Percentiles rank a stretch among this genome's conserved stretches.
These are phyloP conservation scores for Oceanites oceanicus DNA, from an alignment of 2,113 vertebrate genomes.

Conservation along the genomic window DNA sequence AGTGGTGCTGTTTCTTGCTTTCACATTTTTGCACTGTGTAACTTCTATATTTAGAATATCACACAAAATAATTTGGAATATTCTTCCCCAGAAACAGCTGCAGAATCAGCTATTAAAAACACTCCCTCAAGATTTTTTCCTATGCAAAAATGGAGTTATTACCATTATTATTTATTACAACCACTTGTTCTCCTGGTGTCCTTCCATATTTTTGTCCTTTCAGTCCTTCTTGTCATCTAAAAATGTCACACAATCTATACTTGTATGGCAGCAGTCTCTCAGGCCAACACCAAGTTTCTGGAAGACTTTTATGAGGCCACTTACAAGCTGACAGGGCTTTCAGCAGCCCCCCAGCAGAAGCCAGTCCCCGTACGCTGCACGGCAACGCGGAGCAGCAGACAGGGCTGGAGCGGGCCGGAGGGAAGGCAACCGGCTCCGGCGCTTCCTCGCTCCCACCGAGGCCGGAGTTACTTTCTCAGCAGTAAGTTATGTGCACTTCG, in stretches of 20 bases:
- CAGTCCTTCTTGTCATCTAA: not conserved
- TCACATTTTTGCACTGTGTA: not conserved
- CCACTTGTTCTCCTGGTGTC: not conserved
- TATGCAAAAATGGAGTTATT: not conserved
- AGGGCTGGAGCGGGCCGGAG: rapidly evolving
- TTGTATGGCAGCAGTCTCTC: not conserved
- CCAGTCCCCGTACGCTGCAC: rapidly evolving
- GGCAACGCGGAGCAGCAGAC: rapidly evolving
- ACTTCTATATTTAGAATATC: not conserved
- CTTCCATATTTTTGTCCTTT: not conserved
- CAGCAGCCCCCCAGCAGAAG: too few relatives aligned
- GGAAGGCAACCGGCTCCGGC: rapidly evolving
- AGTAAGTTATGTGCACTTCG: not conserved
- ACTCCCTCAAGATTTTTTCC: not conserved
- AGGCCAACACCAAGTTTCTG: not conserved
- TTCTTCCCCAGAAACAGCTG: not conserved
- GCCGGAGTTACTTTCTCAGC: not conserved
- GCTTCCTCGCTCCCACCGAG: not conserved
- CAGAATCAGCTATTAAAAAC: not conserved
- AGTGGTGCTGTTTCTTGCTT: not conserved
- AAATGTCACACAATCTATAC: not conserved
- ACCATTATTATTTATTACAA: not conserved
- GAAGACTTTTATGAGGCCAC: too few relatives aligned
- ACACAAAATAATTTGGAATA: not conserved
- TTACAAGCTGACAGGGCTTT: too few relatives aligned